Percentiles rank a stretch among this genome's conserved stretches.
Evolutionary conservation across 2,888 invertebrate species (phyloP).

Genomic region (Toxonevra muliebris): DNA sequence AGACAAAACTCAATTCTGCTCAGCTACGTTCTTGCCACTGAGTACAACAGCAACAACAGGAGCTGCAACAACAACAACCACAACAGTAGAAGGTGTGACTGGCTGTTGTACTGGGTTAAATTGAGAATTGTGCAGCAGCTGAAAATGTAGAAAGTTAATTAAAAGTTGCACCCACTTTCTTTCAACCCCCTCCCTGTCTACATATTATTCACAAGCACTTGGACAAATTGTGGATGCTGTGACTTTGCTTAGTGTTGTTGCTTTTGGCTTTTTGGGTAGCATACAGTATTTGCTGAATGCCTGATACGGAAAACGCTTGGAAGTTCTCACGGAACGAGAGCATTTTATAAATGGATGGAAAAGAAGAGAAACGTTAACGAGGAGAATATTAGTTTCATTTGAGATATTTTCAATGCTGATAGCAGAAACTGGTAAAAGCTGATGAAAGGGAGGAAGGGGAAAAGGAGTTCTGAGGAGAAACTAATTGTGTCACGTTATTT

Average conservation of each 20-base stretch:
- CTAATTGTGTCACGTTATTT: too few relatives aligned
- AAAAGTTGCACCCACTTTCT: constrained; percentile 42
- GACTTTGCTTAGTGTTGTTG: too few relatives aligned
- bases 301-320: constrained; percentile 49
- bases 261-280: not conserved
- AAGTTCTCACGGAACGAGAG: constrained; percentile 37
- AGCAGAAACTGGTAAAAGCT: too few relatives aligned
- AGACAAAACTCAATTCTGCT: not conserved
- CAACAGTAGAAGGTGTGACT: not conserved
- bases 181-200: not conserved
- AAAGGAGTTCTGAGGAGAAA: too few relatives aligned
- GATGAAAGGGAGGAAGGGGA: too few relatives aligned
- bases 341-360: too few relatives aligned
- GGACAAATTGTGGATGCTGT: too few relatives aligned
- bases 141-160: constrained; percentile 50
- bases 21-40: too few relatives aligned
- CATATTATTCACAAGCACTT: not conserved
- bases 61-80: not conserved
- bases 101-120: not conserved
- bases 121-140: not conserved
- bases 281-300: constrained; percentile 43
- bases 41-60: not conserved
- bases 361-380: too few relatives aligned
- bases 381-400: too few relatives aligned
- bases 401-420: too few relatives aligned